These are phyloP conservation scores for Myripristis murdjan DNA, from an alignment of 2,797 vertebrate species.

Conservation along the genomic window DNA sequence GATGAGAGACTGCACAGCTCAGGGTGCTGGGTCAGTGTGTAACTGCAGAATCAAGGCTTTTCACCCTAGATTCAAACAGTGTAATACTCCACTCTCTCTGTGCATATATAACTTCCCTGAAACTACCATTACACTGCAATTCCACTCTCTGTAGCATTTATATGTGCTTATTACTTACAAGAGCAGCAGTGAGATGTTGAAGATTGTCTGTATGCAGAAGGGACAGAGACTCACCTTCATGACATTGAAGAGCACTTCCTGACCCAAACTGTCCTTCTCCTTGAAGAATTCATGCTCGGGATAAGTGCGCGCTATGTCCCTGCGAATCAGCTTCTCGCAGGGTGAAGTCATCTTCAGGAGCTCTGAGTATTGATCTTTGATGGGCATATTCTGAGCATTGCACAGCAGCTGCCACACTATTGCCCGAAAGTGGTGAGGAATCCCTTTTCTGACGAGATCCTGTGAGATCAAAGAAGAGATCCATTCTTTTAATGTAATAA, in stretches of 20 bases:
- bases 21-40: constrained; percentile 4
- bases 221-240: constrained; percentile 91
- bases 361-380: constrained; percentile 99
- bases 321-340: constrained; percentile 96
- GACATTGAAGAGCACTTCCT: constrained; percentile 99
- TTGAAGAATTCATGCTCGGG: constrained; percentile 99
- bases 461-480: constrained; percentile 55
- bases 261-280: constrained; percentile 97
- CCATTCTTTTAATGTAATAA: neutral
- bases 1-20: neutral
- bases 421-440: constrained; percentile 98
- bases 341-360: constrained; percentile 98
- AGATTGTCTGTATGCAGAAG: neutral
- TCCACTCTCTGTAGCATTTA: neutral
- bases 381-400: constrained; percentile 95
- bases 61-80: neutral
- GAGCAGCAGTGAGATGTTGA: neutral
- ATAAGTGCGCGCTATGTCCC: constrained; percentile 98
- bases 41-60: constrained; percentile 14
- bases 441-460: constrained; percentile 97
- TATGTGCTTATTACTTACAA: constrained; percentile 9
- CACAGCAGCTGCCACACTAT: constrained; percentile 99
- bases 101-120: neutral
- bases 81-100: neutral
- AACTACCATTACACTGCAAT: neutral